These are phyloP conservation scores for Corbicula japonica DNA, from an alignment of 2,888 invertebrate species.

Conservation along the genomic window DNA sequence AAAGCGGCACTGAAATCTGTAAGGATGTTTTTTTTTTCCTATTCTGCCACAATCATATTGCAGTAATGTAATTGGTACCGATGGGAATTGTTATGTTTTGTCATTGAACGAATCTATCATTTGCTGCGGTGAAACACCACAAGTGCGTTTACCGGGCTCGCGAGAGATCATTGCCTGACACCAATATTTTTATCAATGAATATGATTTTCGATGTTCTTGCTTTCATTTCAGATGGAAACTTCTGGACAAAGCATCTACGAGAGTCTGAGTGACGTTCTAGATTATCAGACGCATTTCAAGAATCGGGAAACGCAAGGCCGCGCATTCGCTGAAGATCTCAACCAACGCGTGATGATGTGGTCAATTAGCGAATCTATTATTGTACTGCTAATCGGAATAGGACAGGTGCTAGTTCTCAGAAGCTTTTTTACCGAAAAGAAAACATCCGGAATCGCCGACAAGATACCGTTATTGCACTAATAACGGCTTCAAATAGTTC, in stretches of 20 bases:
- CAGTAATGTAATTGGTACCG: too few species aligned
- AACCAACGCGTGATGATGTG: constrained; percentile 94
- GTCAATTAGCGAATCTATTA: constrained; percentile 95
- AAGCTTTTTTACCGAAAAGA: constrained; percentile 94
- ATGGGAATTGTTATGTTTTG: too few species aligned
- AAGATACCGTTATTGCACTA: too few species aligned
- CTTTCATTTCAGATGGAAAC: constrained; percentile 93
- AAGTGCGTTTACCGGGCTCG: too few species aligned
- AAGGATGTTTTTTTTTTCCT: too few species aligned
- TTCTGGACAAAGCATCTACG: constrained; percentile 95
- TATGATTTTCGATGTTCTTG: constrained; percentile 19
- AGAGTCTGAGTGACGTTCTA: constrained; percentile 93
- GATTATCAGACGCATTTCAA: constrained; percentile 99
- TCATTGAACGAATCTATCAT: too few species aligned
- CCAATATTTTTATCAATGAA: too few species aligned
- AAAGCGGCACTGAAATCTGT: too few species aligned
- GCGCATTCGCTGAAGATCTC: constrained; percentile 97
- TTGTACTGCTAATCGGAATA: constrained; percentile 93
- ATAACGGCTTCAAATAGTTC: too few species aligned
- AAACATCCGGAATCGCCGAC: constrained; percentile 38
- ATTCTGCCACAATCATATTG: too few species aligned
- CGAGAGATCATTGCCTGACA: too few species aligned
- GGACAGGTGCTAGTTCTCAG: constrained; percentile 96
- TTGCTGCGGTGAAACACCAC: too few species aligned
- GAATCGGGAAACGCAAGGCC: constrained; percentile 96